Evolutionary conservation across 1,140 invertebrate species (phyloP).

Genomic region (Sminthurides bifidus): DNA sequence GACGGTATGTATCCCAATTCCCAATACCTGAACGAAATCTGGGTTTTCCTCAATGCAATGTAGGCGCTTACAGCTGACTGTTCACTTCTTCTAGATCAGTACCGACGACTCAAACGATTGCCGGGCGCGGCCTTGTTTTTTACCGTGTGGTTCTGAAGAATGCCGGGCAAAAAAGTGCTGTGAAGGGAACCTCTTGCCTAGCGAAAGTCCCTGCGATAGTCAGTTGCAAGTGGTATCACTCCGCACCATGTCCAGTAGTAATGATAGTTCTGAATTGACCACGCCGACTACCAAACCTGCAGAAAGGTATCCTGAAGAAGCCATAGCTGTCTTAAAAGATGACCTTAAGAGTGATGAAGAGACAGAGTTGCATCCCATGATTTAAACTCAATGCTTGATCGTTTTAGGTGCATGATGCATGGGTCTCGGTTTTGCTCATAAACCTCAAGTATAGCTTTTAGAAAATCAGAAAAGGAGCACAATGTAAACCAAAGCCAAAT

Average conservation of each 20-base stretch:
- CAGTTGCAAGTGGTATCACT: neutral
- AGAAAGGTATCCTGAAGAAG: conserved; percentile 1
- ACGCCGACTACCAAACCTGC: neutral
- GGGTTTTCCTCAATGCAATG: neutral
- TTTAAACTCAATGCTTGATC: too few relatives aligned
- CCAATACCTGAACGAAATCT: neutral
- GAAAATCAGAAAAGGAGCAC: too few relatives aligned
- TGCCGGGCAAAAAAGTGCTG: conserved; percentile 27
- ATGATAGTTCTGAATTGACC: neutral
- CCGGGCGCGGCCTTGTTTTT: conserved; percentile 21
- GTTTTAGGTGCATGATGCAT: too few relatives aligned
- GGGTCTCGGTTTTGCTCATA: too few relatives aligned
- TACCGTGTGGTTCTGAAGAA: conserved; percentile 26
- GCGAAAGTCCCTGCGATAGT: neutral
- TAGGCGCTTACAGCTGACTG: neutral
- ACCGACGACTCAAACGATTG: conserved; percentile 2
- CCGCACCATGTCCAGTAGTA: neutral
- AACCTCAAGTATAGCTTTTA: too few relatives aligned
- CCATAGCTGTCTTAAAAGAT: too few relatives aligned
- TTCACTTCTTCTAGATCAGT: too few relatives aligned
- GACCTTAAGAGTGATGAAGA: too few relatives aligned
- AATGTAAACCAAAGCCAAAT: too few relatives aligned
- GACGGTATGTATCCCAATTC: conserved; percentile 33
- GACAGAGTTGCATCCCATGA: conserved; percentile 17
- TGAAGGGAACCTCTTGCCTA: neutral